Conservation (phyloP, 1,140 invertebrate genomes). For the Reticulitermes speratus region DNA sequence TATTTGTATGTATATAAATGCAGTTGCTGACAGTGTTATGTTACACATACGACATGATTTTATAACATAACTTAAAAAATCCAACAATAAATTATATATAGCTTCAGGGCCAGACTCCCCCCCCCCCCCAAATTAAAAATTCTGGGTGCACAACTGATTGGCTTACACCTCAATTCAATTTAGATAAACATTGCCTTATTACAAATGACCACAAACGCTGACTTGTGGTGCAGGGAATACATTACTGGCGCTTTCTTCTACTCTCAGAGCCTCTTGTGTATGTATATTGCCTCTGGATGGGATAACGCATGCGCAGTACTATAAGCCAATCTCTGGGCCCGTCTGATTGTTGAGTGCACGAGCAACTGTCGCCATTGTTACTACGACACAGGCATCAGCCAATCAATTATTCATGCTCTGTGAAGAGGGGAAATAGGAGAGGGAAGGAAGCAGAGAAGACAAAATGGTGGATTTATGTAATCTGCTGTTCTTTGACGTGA, state of each 20-base stretch:
- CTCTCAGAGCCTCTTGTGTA: background rate
- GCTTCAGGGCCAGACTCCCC: no score
- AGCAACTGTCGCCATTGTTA: constrained; percentile 3
- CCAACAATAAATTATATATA: no score
- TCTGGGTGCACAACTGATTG: no score
- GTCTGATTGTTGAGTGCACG: constrained; percentile 14
- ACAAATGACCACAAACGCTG: background rate
- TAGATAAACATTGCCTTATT: no score
- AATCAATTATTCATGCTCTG: background rate
- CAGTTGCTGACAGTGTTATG: no score
- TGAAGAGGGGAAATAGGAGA: background rate
- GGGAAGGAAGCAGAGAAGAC: background rate
- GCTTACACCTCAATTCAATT: no score
- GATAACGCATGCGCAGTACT: background rate
- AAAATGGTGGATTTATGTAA: constrained; percentile 19
- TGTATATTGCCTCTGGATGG: background rate
- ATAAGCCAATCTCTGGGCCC: background rate
- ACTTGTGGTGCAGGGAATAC: background rate
- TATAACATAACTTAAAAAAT: no score
- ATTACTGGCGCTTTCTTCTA: background rate
- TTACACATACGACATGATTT: no score
- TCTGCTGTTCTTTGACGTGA: background rate
- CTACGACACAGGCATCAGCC: constrained; percentile 7
- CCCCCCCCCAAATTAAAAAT: no score
- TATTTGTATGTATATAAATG: no score